A percentile compares a stretch with the other conserved stretches of the same genome.
phyloP scores from a whole-genome alignment of 2,888 invertebrate genomes.

The Atethmia centrago region DNA sequence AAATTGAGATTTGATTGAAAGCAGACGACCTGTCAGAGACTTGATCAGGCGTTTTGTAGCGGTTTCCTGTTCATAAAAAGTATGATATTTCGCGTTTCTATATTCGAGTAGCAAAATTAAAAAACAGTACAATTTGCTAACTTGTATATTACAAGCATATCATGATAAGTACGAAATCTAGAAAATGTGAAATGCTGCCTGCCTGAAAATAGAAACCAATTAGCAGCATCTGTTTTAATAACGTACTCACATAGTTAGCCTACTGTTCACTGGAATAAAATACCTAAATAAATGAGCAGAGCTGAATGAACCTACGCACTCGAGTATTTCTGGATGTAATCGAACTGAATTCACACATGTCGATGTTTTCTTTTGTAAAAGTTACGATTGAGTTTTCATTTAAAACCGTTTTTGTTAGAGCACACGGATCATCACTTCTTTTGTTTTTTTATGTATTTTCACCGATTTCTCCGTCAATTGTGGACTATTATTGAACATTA shows the following conservation, averaged over 20 bases:
- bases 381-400: slow-evolving; percentile 19
- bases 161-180: background rate
- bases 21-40: slow-evolving; percentile 7
- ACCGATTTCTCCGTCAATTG: no score
- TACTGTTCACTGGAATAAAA: background rate
- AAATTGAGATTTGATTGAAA: slow-evolving; percentile 4
- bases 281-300: slow-evolving; percentile 2
- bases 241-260: slow-evolving; percentile 23
- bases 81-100: background rate
- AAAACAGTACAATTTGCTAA: background rate
- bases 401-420: slow-evolving; percentile 1
- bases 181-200: background rate
- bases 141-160: background rate
- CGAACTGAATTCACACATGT: background rate
- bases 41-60: background rate
- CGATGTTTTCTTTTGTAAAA: slow-evolving; percentile 24
- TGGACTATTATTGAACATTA: no score
- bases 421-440: background rate
- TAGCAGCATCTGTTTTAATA: slow-evolving; percentile 24
- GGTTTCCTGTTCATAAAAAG: background rate
- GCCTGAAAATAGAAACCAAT: slow-evolving; percentile 2
- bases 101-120: background rate
- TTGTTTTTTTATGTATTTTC: no score
- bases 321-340: slow-evolving; percentile 16
- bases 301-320: slow-evolving; percentile 18